A percentile compares a stretch with the other conserved stretches of the same genome.
Evolutionary conservation across 1,140 invertebrate genomes (phyloP).

Genomic region (Drosophila sturtevanti): DNA sequence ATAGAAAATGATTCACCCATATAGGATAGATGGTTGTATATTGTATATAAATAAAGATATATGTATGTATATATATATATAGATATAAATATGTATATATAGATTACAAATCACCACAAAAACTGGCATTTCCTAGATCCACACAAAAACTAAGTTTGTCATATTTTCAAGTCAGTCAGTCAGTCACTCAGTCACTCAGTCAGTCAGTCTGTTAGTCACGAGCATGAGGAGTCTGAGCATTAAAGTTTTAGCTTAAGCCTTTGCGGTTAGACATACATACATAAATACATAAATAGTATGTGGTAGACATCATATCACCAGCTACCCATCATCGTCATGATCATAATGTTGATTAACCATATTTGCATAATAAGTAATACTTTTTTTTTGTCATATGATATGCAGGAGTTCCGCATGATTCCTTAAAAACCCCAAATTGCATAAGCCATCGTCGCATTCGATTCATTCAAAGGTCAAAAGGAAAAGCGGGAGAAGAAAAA

Average conservation of each 20-base stretch:
- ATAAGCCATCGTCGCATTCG: slow-evolving; percentile 14
- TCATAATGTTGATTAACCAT: slow-evolving; percentile 54
- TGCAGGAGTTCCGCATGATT: slow-evolving; percentile 49
- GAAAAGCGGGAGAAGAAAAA: slow-evolving; percentile 65
- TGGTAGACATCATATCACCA: slow-evolving; percentile 53
- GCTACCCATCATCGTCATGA: slow-evolving; percentile 17
- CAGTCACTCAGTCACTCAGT: slow-evolving; percentile 28
- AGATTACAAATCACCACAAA: slow-evolving; percentile 52
- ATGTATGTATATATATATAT: slow-evolving; percentile 21
- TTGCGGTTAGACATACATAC: slow-evolving; percentile 73
- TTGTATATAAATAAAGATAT: slow-evolving; percentile 3
- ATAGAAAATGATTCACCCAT: slow-evolving; percentile 25
- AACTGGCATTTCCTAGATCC: slow-evolving; percentile 59
- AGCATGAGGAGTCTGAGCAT: slow-evolving; percentile 18
- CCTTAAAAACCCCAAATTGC: slow-evolving; percentile 36
- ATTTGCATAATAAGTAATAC: slow-evolving; percentile 62
- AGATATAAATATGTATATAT: slow-evolving; percentile 14
- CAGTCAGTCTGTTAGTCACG: slow-evolving; percentile 42
- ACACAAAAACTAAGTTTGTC: slow-evolving; percentile 31
- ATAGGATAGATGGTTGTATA: background rate
- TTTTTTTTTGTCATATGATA: slow-evolving; percentile 46
- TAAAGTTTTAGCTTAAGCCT: slow-evolving; percentile 51
- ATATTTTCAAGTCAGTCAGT: slow-evolving; percentile 35
- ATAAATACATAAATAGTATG: slow-evolving; percentile 67
- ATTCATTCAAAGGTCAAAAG: slow-evolving; percentile 67